phyloP scores from a whole-genome alignment of 2,113 vertebrate genomes.

The Chaenogobius annularis region DNA sequence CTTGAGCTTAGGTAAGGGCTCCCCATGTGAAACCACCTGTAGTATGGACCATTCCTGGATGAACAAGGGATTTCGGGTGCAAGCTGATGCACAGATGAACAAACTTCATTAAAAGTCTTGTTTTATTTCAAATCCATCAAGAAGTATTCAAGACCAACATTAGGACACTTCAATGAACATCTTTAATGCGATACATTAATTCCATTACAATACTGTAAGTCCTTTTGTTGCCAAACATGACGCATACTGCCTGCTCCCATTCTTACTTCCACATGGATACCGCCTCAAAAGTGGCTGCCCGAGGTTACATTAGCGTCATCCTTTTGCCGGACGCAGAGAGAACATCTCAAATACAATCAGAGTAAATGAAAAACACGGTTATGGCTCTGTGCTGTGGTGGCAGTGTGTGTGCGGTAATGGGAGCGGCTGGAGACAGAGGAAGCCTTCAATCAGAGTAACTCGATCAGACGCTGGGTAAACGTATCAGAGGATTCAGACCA shows the following conservation, averaged over 20 bases:
- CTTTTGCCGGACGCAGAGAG: not conserved
- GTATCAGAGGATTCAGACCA: constrained; percentile 24
- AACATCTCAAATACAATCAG: constrained; percentile 18
- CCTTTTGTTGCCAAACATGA: not conserved
- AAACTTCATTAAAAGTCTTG: no score
- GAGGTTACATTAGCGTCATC: constrained; percentile 21
- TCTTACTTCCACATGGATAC: constrained; percentile 10
- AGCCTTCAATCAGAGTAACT: constrained; percentile 48
- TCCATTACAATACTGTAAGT: not conserved
- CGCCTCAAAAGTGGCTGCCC: constrained; percentile 4
- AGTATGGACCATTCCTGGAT: no score
- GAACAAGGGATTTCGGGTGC: no score
- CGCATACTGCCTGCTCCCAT: not conserved
- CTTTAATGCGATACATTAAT: not conserved
- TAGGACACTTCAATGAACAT: not conserved
- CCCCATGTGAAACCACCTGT: no score
- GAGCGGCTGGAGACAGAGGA: constrained; percentile 31
- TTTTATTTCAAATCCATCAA: no score
- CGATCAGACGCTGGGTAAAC: constrained; percentile 47
- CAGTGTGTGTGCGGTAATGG: constrained; percentile 25
- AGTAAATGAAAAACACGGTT: constrained; percentile 24
- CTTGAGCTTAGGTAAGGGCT: no score
- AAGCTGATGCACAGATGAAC: no score
- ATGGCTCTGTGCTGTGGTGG: constrained; percentile 3
- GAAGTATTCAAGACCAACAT: not conserved